Evolutionary conservation across 2,797 vertebrate species (phyloP), one percentile per base, ranked within the genome.

Genomic region (Ataeniobius toweri): DNA sequence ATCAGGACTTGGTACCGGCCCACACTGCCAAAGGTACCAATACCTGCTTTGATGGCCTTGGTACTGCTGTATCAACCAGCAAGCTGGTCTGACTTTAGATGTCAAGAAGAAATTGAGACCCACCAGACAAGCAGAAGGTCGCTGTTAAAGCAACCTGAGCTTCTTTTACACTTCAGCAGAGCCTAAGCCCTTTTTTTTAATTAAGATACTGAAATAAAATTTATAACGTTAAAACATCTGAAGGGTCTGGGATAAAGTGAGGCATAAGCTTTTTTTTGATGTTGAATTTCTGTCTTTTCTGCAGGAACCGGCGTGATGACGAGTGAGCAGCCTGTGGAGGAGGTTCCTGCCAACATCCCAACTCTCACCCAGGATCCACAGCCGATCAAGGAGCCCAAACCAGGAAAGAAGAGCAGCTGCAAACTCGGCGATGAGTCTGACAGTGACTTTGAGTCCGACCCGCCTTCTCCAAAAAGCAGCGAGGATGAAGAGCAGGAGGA

Each of bases 391-490:
- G 96, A 96, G 80, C 89, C 86, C 50, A 95, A 89, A 50, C 10
- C 88, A 0, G 83, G 84, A 50, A 96, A 92, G 82, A 98, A 89
- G 71, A 81, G 69, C 78, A 0, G 73, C 77, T 87, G 87, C 3
- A 95, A 93, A 89, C 80, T 91, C 0, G 92, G 90, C 0, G 96
- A 97, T 0, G 97, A 98, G 36, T 98, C 98, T 0, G 98, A 99
- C 85, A 99, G 98, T 41, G 98, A 99, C 85, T 99, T 99, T 36
- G 98, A 99, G 78, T 99, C 98, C 0, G 98, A 99, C 78, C 97
- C 98, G 6, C 97, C 98, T 14, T 99, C 98, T 26, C 96, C 97
- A 0, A 98, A 98, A 89, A 99, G 98, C 93, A 99, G 98, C 0
- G 98, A 99, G 84, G 98, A 97, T 0, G 97, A 98, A 10, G 97